Evolutionary conservation across 2,797 vertebrate species (phyloP).

Genomic region (Meda fulgida): DNA sequence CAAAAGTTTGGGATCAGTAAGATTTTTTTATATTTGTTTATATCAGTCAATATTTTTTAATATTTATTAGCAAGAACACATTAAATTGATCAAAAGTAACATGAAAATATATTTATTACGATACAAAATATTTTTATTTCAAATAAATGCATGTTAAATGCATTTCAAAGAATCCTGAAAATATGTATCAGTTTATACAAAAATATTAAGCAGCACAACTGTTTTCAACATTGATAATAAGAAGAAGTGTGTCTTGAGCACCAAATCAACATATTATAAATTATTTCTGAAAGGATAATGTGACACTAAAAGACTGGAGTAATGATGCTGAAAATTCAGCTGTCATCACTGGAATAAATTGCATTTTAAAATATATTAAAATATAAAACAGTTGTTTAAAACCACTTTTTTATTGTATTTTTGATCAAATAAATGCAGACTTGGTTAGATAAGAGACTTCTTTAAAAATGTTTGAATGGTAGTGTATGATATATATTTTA

Average conservation of each 20-base stretch:
- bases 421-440: not conserved
- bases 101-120: no score
- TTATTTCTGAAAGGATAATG: not conserved
- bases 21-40: no score
- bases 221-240: not conserved
- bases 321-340: not conserved
- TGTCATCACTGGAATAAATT: not conserved
- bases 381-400: not conserved
- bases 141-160: no score
- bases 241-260: not conserved
- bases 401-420: not conserved
- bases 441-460: not conserved
- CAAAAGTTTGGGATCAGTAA: not conserved
- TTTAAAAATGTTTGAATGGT: no score
- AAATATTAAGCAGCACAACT: no score
- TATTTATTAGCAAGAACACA: not conserved
- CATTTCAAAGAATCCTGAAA: not conserved
- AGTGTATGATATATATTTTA: not conserved
- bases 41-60: no score
- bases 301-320: not conserved
- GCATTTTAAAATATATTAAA: not conserved
- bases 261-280: not conserved
- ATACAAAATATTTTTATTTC: no score
- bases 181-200: not conserved
- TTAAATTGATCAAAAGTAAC: no score